A percentile compares a stretch with the other conserved stretches of the same genome.
Conservation (phyloP, 2,797 vertebrate genomes). For the Coluber constrictor region DNA sequence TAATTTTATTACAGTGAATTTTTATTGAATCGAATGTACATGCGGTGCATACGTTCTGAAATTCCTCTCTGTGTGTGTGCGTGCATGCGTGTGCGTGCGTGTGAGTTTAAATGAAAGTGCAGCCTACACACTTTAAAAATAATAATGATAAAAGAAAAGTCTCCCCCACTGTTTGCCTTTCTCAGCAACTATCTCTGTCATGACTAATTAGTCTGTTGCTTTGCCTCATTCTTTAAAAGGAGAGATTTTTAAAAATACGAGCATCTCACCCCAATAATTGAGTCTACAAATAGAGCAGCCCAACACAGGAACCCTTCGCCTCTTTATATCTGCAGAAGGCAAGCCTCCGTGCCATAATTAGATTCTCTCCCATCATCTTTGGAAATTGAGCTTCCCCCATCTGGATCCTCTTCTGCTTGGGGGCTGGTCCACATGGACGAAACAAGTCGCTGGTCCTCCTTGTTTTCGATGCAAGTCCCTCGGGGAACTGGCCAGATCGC, state of each 20-base stretch:
- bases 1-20: background rate
- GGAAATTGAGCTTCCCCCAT: background rate
- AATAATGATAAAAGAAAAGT: background rate
- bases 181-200: background rate
- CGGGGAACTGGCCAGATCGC: background rate
- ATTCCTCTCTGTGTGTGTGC: background rate
- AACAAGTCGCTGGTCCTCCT: background rate
- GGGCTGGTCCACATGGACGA: background rate
- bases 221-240: background rate
- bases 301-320: background rate
- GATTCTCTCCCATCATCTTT: background rate
- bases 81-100: background rate
- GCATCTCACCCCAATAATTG: background rate
- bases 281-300: background rate
- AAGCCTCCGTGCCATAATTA: background rate
- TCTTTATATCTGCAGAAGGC: background rate
- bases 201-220: background rate
- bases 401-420: background rate
- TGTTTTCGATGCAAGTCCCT: background rate
- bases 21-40: background rate
- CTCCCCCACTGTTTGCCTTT: background rate
- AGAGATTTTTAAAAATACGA: background rate
- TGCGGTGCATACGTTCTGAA: background rate
- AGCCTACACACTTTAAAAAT: background rate
- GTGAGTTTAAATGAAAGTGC: background rate